Conservation (phyloP, 2,797 vertebrate species). For the Enoplosus armatus region DNA sequence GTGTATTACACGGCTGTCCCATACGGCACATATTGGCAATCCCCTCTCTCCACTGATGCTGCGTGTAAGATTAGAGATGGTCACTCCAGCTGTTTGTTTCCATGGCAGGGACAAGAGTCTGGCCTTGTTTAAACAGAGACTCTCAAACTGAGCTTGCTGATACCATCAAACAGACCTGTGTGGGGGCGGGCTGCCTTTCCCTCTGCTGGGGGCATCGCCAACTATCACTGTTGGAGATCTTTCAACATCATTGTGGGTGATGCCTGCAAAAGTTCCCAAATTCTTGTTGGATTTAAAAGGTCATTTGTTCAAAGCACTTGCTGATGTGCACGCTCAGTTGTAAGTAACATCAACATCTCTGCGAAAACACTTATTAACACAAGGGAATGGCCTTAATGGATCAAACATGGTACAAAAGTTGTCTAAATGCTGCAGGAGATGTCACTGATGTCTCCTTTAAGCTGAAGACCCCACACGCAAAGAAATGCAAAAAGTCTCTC, state of each 20-base stretch:
- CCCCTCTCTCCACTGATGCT: neutral
- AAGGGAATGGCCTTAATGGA: neutral
- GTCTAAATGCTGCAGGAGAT: conserved; percentile 18
- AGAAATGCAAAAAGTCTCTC: neutral
- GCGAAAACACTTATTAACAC: neutral
- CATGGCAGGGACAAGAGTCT: conserved; percentile 1
- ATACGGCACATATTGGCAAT: conserved; percentile 4
- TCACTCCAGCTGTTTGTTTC: conserved; percentile 34
- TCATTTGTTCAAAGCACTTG: neutral
- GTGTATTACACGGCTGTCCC: conserved; percentile 1
- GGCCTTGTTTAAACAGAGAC: conserved; percentile 24
- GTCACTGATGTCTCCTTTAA: conserved; percentile 12
- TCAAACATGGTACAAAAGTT: neutral
- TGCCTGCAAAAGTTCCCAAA: neutral
- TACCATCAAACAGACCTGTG: conserved; percentile 32
- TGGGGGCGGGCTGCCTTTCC: neutral
- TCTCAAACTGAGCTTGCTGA: conserved; percentile 27
- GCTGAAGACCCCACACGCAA: conserved; percentile 13
- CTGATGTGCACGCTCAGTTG: neutral
- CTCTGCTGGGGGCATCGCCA: neutral
- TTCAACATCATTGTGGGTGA: conserved; percentile 10
- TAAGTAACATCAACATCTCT: neutral
- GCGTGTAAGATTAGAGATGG: conserved; percentile 13
- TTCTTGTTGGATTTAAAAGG: neutral
- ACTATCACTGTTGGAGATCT: neutral